phyloP scores from a whole-genome alignment of 2,888 invertebrate species.

The Melipona bicolor region DNA sequence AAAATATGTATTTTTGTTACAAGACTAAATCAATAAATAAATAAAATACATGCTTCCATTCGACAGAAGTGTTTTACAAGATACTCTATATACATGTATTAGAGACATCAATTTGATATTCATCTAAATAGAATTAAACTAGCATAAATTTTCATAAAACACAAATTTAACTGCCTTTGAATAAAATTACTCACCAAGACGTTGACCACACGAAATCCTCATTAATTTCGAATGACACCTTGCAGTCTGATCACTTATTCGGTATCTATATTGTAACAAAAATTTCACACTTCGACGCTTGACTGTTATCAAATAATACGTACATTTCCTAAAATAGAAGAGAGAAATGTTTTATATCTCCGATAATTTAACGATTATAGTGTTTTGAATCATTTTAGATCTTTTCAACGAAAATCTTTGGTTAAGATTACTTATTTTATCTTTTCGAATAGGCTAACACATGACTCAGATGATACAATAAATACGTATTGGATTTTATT shows the following conservation, averaged over 20 bases:
- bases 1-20: neutral
- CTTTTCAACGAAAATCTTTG: no score
- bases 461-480: neutral
- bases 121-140: neutral
- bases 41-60: neutral
- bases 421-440: neutral
- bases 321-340: neutral
- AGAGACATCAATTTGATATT: neutral
- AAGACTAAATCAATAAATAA: neutral
- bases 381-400: neutral
- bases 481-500: neutral
- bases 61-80: neutral
- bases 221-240: neutral
- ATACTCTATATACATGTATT: neutral
- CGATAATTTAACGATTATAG: neutral
- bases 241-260: neutral
- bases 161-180: neutral
- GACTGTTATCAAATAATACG: no score
- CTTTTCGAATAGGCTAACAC: constrained; percentile 1
- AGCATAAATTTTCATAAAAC: neutral
- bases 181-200: neutral
- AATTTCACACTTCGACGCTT: neutral
- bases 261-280: neutral
- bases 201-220: neutral
- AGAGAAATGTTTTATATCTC: neutral